These are phyloP conservation scores for Crotalus helleri DNA, from an alignment of 2,113 vertebrate genomes.

Conservation along the genomic window DNA sequence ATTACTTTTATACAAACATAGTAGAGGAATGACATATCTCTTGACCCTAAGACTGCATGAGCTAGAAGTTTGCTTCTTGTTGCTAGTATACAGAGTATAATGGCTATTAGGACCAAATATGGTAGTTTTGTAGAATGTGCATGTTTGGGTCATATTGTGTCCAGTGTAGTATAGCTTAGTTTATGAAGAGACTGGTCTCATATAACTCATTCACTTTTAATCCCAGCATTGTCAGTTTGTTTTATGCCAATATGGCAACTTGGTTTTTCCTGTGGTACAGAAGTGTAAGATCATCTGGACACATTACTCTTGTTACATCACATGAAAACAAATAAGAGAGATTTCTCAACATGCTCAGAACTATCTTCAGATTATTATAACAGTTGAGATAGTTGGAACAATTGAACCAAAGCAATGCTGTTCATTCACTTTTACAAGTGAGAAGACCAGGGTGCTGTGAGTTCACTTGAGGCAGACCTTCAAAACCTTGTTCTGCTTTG, in stretches of 20 bases:
- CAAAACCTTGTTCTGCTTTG: background rate
- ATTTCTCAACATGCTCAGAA: background rate
- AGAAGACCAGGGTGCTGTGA: background rate
- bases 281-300: background rate
- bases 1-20: background rate
- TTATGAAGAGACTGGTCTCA: background rate
- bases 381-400: background rate
- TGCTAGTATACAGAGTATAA: background rate
- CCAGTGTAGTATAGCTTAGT: no score
- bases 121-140: background rate
- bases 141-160: background rate
- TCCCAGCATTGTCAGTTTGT: background rate
- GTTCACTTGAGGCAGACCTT: background rate
- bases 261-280: background rate
- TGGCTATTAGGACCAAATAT: background rate
- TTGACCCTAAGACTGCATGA: background rate
- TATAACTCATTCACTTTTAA: background rate
- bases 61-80: background rate
- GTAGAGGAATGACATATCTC: background rate
- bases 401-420: background rate
- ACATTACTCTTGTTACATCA: background rate
- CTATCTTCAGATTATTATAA: background rate
- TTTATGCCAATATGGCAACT: background rate
- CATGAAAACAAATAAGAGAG: background rate
- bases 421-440: background rate